phyloP scores from a whole-genome alignment of 92 coral and sea anemone species.

The Porites evermanni region DNA sequence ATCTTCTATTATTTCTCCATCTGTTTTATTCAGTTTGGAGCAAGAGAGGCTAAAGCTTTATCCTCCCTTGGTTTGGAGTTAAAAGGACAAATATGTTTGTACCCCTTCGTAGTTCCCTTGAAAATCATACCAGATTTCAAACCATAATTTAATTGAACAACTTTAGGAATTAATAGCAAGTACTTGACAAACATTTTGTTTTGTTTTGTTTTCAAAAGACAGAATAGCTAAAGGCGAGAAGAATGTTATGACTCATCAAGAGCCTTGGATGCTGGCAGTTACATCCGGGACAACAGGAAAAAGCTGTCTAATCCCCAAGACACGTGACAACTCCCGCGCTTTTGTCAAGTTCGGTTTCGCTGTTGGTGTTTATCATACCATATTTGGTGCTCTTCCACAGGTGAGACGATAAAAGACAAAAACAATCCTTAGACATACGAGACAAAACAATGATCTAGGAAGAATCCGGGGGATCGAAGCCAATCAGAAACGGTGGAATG shows the following conservation, averaged over 20 bases:
- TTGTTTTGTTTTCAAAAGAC: slow-evolving; percentile 10
- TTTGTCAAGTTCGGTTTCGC: slow-evolving; percentile 54
- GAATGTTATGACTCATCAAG: slow-evolving; percentile 42
- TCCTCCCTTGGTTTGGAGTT: too few species aligned
- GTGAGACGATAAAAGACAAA: slow-evolving; percentile 11
- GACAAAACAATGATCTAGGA: not conserved
- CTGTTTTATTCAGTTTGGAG: too few species aligned
- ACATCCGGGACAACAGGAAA: slow-evolving; percentile 70
- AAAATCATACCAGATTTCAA: too few species aligned
- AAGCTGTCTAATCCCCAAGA: slow-evolving; percentile 53
- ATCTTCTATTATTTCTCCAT: too few species aligned
- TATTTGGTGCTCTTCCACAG: slow-evolving; percentile 49
- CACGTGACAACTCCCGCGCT: slow-evolving; percentile 45
- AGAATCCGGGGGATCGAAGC: too few species aligned
- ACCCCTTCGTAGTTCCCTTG: too few species aligned
- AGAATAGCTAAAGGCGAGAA: slow-evolving; percentile 41
- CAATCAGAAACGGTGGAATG: too few species aligned
- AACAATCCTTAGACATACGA: not conserved
- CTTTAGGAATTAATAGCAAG: too few species aligned
- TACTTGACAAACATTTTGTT: not conserved
- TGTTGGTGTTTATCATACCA: slow-evolving; percentile 47
- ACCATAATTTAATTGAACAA: too few species aligned
- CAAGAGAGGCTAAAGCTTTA: too few species aligned
- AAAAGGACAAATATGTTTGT: too few species aligned
- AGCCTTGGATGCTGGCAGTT: slow-evolving; percentile 54